These are phyloP conservation scores for Numenius phaeopus DNA, from an alignment of 2,797 vertebrate genomes.

Conservation along the genomic window DNA sequence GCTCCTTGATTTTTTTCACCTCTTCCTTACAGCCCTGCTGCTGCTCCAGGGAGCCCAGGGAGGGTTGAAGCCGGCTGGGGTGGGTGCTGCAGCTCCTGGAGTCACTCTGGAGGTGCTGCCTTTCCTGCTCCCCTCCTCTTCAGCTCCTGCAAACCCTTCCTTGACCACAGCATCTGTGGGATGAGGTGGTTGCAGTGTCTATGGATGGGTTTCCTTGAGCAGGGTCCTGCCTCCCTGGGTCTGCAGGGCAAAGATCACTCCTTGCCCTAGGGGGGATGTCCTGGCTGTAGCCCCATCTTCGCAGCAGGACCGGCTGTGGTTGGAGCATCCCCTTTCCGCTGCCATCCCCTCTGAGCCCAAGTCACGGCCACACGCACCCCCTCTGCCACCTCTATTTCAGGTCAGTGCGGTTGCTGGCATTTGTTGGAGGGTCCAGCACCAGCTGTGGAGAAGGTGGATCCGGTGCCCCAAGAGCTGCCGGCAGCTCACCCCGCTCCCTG, in stretches of 20 bases:
- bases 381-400: neutral
- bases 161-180: fast-evolving
- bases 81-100: neutral
- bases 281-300: fast-evolving
- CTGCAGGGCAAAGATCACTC: neutral
- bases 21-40: neutral
- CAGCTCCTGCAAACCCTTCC: neutral
- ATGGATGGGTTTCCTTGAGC: fast-evolving
- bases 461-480: fast-evolving
- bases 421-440: neutral
- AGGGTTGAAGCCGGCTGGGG: neutral
- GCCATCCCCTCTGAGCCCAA: neutral
- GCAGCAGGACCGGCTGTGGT: fast-evolving
- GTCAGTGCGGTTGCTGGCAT: fast-evolving
- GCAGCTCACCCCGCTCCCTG: neutral
- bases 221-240: neutral
- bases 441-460: neutral
- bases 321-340: neutral
- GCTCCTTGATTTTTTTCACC: neutral
- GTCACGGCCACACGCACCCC: fast-evolving
- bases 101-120: fast-evolving
- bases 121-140: neutral
- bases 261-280: fast-evolving
- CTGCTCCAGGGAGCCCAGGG: neutral
- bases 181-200: neutral